phyloP scores from a whole-genome alignment of 2,797 vertebrate species.

The Neomorphus geoffroyi region DNA sequence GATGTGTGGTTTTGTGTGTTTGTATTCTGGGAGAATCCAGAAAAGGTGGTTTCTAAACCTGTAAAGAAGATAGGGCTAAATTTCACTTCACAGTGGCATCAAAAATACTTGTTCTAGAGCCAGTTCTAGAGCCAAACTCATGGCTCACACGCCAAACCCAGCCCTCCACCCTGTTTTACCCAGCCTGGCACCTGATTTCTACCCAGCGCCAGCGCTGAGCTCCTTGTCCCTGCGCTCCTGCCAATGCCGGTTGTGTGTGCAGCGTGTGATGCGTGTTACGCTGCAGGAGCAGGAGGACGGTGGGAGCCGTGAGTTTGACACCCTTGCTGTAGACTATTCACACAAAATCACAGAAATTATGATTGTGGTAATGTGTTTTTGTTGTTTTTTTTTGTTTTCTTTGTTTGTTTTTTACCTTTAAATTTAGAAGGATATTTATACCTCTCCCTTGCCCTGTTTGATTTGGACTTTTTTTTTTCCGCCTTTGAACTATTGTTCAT shows the following conservation, averaged over 20 bases:
- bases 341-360: neutral
- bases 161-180: too few relatives aligned
- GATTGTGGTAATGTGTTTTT: neutral
- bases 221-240: too few relatives aligned
- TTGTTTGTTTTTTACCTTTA: neutral
- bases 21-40: neutral
- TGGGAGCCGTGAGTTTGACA: too few relatives aligned
- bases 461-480: neutral
- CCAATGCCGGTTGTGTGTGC: too few relatives aligned
- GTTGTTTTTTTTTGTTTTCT: too few relatives aligned
- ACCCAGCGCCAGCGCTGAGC: too few relatives aligned
- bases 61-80: neutral
- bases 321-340: neutral
- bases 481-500: neutral
- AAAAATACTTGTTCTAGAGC: neutral
- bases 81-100: neutral
- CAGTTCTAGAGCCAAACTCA: too few relatives aligned
- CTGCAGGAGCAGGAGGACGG: too few relatives aligned
- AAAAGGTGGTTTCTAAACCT: neutral
- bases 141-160: too few relatives aligned
- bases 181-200: too few relatives aligned
- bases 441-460: neutral
- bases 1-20: accelerated
- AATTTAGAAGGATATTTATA: neutral
- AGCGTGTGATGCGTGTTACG: too few relatives aligned